Conservation (phyloP, 2,113 vertebrate species). For the Psilopsiagon aurifrons region DNA sequence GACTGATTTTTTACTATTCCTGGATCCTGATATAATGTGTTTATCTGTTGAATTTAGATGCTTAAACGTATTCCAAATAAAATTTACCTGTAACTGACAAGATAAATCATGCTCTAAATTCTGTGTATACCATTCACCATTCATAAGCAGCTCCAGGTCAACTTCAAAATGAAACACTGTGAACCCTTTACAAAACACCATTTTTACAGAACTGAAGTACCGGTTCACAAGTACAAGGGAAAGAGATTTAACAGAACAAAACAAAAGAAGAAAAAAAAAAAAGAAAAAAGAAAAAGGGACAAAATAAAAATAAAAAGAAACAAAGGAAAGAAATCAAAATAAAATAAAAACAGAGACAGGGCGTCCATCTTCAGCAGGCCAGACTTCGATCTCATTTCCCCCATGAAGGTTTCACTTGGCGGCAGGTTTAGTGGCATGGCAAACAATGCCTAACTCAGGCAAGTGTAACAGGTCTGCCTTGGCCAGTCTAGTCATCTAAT, state of each 20-base stretch:
- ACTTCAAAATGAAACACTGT: constrained; percentile 69
- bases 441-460: constrained; percentile 99
- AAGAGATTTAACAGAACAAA: constrained; percentile 82
- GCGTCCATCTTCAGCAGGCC: constrained; percentile 98
- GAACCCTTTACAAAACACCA: constrained; percentile 78
- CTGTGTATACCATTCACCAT: constrained; percentile 42
- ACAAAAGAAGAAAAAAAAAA: constrained; percentile 25
- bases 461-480: constrained; percentile 99
- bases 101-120: not conserved
- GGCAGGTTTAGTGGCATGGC: constrained; percentile 99
- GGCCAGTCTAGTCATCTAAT: constrained; percentile 99
- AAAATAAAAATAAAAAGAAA: constrained; percentile 75
- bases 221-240: constrained; percentile 82
- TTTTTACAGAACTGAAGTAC: constrained; percentile 80
- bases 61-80: not conserved
- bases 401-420: constrained; percentile 97
- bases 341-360: constrained; percentile 96
- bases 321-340: constrained; percentile 82
- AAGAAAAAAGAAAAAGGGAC: constrained; percentile 81
- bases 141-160: constrained; percentile 60
- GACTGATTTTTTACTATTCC: constrained; percentile 3
- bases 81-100: not conserved
- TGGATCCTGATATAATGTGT: constrained; percentile 6
- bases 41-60: constrained; percentile 13
- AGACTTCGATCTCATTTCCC: constrained; percentile 98